These are phyloP conservation scores for Prionace glauca DNA, from an alignment of 2,797 vertebrate genomes.

Conservation along the genomic window DNA sequence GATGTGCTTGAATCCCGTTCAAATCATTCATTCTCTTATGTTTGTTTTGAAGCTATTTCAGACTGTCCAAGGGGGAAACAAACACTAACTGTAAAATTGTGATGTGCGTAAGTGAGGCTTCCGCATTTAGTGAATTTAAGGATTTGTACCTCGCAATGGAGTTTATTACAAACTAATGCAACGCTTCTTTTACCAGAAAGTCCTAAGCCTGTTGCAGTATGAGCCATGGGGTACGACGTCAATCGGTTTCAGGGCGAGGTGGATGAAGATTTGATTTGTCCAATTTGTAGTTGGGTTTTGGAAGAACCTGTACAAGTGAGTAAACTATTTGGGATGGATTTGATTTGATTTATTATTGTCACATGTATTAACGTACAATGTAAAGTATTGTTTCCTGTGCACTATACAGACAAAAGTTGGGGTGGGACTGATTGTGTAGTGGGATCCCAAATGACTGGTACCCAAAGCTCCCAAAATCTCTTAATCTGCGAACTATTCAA, in stretches of 20 bases:
- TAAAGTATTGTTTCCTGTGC: too few relatives aligned
- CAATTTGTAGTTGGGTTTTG: conserved; percentile 95
- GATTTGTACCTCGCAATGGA: not conserved
- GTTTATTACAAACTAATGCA: not conserved
- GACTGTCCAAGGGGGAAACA: not conserved
- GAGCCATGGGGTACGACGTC: conserved; percentile 99
- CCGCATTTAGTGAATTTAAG: not conserved
- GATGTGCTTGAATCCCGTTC: not conserved
- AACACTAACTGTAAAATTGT: not conserved
- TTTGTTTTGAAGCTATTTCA: not conserved
- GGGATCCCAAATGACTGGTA: not conserved
- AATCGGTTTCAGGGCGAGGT: conserved; percentile 95
- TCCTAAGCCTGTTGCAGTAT: conserved; percentile 61
- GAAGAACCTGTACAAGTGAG: conserved; percentile 94
- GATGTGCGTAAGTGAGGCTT: not conserved
- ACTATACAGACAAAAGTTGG: too few relatives aligned
- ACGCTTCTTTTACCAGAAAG: not conserved
- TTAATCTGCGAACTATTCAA: not conserved
- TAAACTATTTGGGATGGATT: conserved; percentile 12
- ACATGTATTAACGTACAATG: too few relatives aligned
- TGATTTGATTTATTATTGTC: too few relatives aligned
- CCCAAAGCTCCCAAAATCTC: not conserved
- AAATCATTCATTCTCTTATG: not conserved
- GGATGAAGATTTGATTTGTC: conserved; percentile 95
- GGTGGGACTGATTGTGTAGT: not conserved